Evolutionary conservation across 2,113 vertebrate genomes (phyloP).

Genomic region (Beaufortia kweichowensis): DNA sequence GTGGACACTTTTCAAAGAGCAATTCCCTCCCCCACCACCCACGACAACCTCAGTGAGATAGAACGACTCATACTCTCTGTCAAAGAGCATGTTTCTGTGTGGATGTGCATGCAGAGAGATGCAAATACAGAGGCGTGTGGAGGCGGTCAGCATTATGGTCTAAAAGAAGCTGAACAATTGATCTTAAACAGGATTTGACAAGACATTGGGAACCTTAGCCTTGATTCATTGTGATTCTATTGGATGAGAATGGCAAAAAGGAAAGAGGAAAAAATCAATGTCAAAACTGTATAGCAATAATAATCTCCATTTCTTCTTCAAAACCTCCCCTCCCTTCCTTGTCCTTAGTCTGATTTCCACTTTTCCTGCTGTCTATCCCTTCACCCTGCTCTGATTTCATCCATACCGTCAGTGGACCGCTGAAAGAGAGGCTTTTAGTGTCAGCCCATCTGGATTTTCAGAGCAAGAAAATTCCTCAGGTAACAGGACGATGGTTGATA

Average conservation of each 20-base stretch:
- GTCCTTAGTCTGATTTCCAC: constrained; percentile 43
- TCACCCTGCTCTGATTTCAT: constrained; percentile 46
- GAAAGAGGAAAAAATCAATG: constrained; percentile 18
- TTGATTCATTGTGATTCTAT: constrained; percentile 4
- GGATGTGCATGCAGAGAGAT: neutral
- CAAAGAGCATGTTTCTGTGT: constrained; percentile 31
- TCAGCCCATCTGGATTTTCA: constrained; percentile 50
- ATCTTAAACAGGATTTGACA: constrained; percentile 28
- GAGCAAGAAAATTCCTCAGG: constrained; percentile 43
- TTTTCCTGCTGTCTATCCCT: constrained; percentile 55
- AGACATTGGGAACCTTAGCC: neutral
- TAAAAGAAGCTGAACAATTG: constrained; percentile 21
- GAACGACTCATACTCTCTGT: neutral
- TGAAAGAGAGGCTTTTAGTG: constrained; percentile 49
- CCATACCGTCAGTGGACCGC: constrained; percentile 35
- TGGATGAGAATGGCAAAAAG: neutral
- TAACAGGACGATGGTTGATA: constrained; percentile 34
- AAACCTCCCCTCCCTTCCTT: constrained; percentile 28
- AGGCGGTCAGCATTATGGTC: constrained; percentile 34
- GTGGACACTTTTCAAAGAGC: constrained; percentile 44
- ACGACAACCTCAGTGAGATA: constrained; percentile 16
- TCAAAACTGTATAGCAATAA: constrained; percentile 24
- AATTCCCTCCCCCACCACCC: constrained; percentile 17
- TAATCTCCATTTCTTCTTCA: constrained; percentile 47
- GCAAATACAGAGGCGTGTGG: constrained; percentile 21